Percentiles rank a stretch among this genome's conserved stretches.
Conservation (phyloP, 53 echinoderm and acorn worm genomes). For the Mesocentrotus franciscanus region DNA sequence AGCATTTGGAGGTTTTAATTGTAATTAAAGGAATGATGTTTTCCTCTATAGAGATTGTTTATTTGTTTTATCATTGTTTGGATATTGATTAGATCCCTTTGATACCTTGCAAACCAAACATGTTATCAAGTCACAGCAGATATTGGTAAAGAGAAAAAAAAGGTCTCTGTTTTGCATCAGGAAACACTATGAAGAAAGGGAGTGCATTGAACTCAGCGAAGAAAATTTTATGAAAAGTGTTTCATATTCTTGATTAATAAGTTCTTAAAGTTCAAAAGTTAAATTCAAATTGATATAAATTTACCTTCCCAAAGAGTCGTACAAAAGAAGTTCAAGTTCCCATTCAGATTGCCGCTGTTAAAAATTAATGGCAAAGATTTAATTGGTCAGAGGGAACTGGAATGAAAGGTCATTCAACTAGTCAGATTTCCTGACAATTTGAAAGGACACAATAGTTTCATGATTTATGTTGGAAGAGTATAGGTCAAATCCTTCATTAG, state of each 20-base stretch:
- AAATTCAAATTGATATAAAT: neutral
- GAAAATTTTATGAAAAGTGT: neutral
- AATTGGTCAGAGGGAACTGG: neutral
- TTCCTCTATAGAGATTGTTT: neutral
- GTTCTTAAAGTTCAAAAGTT: constrained; percentile 8
- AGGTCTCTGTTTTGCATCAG: neutral
- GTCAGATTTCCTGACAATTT: neutral
- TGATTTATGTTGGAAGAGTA: neutral
- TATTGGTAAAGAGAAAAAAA: neutral
- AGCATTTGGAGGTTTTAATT: neutral
- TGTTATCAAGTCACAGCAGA: neutral
- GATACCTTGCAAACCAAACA: neutral
- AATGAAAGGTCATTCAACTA: constrained; percentile 19
- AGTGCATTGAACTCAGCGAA: neutral
- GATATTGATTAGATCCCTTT: neutral
- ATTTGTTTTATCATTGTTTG: neutral
- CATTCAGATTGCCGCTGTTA: neutral
- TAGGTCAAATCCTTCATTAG: neutral
- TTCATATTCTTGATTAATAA: neutral
- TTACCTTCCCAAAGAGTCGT: neutral
- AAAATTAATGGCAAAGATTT: neutral
- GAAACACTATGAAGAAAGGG: neutral
- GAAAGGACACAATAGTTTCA: neutral
- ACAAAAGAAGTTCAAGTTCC: neutral
- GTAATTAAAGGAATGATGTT: neutral